Base-by-base conservation (phyloP, 2,113 vertebrate species). In the Nesoenas mayeri region DNA sequence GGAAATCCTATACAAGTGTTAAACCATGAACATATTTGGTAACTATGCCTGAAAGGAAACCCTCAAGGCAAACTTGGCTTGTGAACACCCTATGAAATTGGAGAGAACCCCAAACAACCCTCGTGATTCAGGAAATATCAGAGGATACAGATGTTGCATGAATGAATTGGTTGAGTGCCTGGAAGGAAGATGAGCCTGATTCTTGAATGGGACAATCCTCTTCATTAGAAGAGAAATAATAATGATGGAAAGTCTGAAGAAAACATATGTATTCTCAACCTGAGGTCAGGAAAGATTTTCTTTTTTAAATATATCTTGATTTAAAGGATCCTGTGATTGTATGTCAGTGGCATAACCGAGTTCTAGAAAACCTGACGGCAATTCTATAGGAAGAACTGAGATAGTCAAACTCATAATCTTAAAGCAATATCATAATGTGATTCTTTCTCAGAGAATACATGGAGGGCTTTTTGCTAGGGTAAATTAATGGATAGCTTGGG, bases 1-100 rank as follows among this genome's bases (percentile, higher is more conserved):
- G 89, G 91, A 95, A 96, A 88, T 88, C 84, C 74, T 87, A 89
- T 24, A 86, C 80, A 94, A 91, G 54, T 50, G 36, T 72, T 82
- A 79, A 40, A 42, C 54, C 62, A 28, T 88, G 81, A 88, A 79
- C 22, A 7, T 79, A 73, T 70, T 79, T 91, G 70, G 89, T 91
- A 89, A 89, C 28, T 2, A 1, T 15, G 58, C 58, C 74, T 89
- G 78, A 95, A 93, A 96, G 87, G 84, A 97, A 97, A 79, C 50
- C 44, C 87, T 91, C 58, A 77, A 58, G 67, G 74, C 84, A 93
- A 89, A 79, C 25, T 54, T 92, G 61, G 61, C 58, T 87, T 85
- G 53, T 71, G 53, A 92, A 89, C 75, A 73, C 15, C 17, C 28
- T 62, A 29, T n/a, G 50, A 82, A 11, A 16, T 77, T 44, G n/a